Evolutionary conservation across 2,797 vertebrate genomes (phyloP).

Genomic region (Apodemus agrarius): DNA sequence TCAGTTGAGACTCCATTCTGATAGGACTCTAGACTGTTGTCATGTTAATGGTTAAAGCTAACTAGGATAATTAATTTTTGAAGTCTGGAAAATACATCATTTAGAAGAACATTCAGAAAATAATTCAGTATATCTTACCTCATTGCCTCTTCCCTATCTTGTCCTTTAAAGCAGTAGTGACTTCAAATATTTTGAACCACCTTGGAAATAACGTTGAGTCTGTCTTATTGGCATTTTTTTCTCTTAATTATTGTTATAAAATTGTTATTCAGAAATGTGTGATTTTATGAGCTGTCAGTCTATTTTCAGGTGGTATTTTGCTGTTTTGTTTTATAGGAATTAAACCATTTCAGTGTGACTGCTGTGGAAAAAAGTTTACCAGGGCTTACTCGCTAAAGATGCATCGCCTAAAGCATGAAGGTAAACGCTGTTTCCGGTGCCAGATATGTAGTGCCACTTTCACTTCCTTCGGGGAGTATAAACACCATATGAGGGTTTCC

Average conservation of each 20-base stretch:
- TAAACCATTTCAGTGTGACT: constrained; percentile 99
- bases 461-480: constrained; percentile 99
- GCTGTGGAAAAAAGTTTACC: constrained; percentile 99
- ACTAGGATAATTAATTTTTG: neutral
- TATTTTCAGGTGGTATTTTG: constrained; percentile 57
- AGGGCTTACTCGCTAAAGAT: constrained; percentile 99
- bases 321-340: constrained; percentile 90
- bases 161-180: neutral
- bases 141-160: neutral
- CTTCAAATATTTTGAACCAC: constrained; percentile 1
- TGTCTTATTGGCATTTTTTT: constrained; percentile 50
- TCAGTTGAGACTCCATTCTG: neutral
- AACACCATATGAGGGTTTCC: constrained; percentile 99
- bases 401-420: constrained; percentile 99
- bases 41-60: neutral
- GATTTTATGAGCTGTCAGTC: neutral
- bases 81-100: constrained; percentile 19
- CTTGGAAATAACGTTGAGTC: constrained; percentile 22
- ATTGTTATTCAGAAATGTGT: constrained; percentile 39
- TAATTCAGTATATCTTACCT: neutral
- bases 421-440: constrained; percentile 99
- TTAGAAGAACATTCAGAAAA: constrained; percentile 30
- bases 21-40: neutral
- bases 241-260: constrained; percentile 47
- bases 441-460: constrained; percentile 99